Evolutionary conservation across 2,888 invertebrate genomes (phyloP).

Genomic region (Drosophila tripunctata): DNA sequence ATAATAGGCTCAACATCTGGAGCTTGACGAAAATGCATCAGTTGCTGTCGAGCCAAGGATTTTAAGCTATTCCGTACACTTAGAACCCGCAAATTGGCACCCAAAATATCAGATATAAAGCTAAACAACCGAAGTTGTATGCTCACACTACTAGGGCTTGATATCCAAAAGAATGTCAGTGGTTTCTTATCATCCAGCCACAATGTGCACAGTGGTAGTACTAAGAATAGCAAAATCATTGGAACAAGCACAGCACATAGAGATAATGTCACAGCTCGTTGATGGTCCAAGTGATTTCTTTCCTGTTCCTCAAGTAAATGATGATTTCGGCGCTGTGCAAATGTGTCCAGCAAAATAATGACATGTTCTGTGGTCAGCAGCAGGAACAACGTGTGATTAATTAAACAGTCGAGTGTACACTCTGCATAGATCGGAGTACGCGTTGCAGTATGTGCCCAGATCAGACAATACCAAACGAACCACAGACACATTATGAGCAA

Average conservation of each 20-base stretch:
- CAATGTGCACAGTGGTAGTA: neutral
- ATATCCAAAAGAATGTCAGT: slow-evolving; percentile 14
- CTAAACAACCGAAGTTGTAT: slow-evolving; percentile 52
- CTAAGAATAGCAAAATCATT: neutral
- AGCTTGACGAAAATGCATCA: slow-evolving; percentile 1
- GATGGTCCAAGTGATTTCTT: neutral
- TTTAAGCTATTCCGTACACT: slow-evolving; percentile 18
- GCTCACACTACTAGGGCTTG: slow-evolving; percentile 26
- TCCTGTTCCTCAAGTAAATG: neutral
- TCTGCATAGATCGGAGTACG: neutral
- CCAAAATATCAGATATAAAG: slow-evolving; percentile 51
- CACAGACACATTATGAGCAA: slow-evolving; percentile 30
- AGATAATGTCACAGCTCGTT: neutral
- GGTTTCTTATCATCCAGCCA: neutral
- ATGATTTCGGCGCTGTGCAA: slow-evolving; percentile 2
- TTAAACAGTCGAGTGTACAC: slow-evolving; percentile 44
- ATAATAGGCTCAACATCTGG: slow-evolving; percentile 35
- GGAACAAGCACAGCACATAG: slow-evolving; percentile 13
- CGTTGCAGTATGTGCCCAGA: slow-evolving; percentile 1
- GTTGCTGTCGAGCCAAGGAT: slow-evolving; percentile 25
- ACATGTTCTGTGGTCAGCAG: slow-evolving; percentile 29
- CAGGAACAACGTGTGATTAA: slow-evolving; percentile 16
- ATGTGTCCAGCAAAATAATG: slow-evolving; percentile 40
- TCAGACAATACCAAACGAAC: slow-evolving; percentile 41
- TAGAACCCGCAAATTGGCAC: slow-evolving; percentile 30